Evolutionary conservation across 1,140 invertebrate genomes (phyloP).

Genomic region (Drosophila asahinai): DNA sequence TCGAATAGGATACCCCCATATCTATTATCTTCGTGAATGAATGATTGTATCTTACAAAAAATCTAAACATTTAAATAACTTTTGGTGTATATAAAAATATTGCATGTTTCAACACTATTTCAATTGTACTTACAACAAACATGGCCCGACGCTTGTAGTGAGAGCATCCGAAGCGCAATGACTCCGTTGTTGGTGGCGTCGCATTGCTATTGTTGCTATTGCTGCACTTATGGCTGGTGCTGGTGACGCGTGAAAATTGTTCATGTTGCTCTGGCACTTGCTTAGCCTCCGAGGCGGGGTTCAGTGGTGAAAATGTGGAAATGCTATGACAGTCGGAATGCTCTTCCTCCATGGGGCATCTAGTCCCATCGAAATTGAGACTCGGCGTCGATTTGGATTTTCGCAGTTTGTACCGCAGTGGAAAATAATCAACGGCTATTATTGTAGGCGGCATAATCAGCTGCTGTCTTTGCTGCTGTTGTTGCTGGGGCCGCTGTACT

Average conservation of each 20-base stretch:
- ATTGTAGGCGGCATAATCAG: slow-evolving; percentile 54
- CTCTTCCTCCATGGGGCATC: slow-evolving; percentile 30
- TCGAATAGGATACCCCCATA: slow-evolving; percentile 12
- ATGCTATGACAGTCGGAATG: slow-evolving; percentile 15
- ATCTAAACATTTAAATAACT: background rate
- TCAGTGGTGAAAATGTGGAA: slow-evolving; percentile 8
- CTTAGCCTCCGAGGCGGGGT: slow-evolving; percentile 50
- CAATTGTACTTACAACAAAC: slow-evolving; percentile 89
- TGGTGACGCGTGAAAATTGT: slow-evolving; percentile 20
- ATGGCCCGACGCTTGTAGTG: slow-evolving; percentile 93
- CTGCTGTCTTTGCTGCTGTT: slow-evolving; percentile 32
- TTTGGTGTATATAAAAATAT: background rate
- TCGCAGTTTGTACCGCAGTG: slow-evolving; percentile 44
- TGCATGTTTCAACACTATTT: background rate
- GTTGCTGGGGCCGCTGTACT: slow-evolving; percentile 21
- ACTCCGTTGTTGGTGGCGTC: slow-evolving; percentile 60
- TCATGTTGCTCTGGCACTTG: slow-evolving; percentile 27
- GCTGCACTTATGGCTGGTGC: slow-evolving; percentile 22
- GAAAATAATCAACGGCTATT: slow-evolving; percentile 22
- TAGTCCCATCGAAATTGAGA: slow-evolving; percentile 51
- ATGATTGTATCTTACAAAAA: background rate
- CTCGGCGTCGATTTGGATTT: slow-evolving; percentile 74
- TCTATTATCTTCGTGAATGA: background rate
- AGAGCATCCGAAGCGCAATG: slow-evolving; percentile 87
- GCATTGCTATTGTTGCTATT: slow-evolving; percentile 37